A percentile compares a stretch with the other conserved stretches of the same genome.
Evolutionary conservation across 2,797 vertebrate species (phyloP).

Genomic region (Enteromius mattozi): DNA sequence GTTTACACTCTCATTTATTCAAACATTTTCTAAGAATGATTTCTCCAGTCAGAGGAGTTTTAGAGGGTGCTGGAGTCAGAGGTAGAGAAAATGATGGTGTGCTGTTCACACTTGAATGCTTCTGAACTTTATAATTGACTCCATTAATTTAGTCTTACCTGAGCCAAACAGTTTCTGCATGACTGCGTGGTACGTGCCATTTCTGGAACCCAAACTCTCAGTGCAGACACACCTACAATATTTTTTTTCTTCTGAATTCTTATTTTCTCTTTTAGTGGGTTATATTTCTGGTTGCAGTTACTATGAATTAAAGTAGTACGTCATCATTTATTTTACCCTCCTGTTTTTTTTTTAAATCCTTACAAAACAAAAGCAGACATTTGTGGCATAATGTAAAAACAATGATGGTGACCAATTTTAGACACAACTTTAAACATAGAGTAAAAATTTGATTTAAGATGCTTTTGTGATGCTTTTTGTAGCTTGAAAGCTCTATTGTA

Average conservation of each 20-base stretch:
- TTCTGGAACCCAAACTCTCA: slow-evolving; percentile 31
- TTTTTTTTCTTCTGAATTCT: not conserved
- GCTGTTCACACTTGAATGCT: slow-evolving; percentile 14
- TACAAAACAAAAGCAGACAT: not conserved
- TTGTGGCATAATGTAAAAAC: not conserved
- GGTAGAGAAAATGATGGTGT: slow-evolving; percentile 25
- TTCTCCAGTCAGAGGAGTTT: slow-evolving; percentile 19
- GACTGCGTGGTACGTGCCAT: slow-evolving; percentile 24
- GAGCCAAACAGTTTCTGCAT: slow-evolving; percentile 37
- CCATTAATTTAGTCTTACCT: slow-evolving; percentile 44
- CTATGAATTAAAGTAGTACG: not conserved
- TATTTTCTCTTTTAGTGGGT: not conserved
- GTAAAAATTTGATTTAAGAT: not conserved
- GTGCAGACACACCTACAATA: slow-evolving; percentile 17
- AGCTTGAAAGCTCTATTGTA: not conserved
- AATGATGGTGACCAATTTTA: not conserved
- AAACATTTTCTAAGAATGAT: not conserved
- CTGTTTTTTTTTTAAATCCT: not conserved
- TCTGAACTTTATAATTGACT: slow-evolving; percentile 46
- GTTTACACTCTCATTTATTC: not conserved
- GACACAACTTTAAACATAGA: not conserved
- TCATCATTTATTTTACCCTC: not conserved
- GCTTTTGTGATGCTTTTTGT: not conserved
- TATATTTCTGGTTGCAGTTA: not conserved
- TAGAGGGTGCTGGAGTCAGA: not conserved